Base-by-base conservation (phyloP, 2,113 vertebrate genomes). In the Athene noctua region DNA sequence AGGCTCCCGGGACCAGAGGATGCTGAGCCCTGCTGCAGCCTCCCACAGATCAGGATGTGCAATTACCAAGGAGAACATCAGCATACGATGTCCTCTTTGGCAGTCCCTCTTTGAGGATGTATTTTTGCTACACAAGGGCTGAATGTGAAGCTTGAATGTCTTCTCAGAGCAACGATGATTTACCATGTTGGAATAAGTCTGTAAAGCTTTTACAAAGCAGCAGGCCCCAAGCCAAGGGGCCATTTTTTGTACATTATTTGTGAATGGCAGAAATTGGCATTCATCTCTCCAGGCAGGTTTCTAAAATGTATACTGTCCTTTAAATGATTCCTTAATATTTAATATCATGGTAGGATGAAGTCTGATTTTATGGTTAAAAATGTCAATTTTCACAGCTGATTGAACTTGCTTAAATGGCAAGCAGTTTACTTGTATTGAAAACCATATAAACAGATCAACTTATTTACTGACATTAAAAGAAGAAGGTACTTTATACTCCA, bases 321-420 rank as follows among this genome's bases (percentile, higher is more conserved):
- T 97, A 94, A 98, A 95, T 73, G 75, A 96, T 96, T 96, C 92
- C 91, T 94, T 96, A 96, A 97, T 97, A 97, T 97, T 97, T 96
- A 97, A 96, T 97, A 97, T 90, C 92, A 95, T 96, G 97, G 96
- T 95, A 96, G 94, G 96, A 96, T 94, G 96, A 97, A 96, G 92
- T 83, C 96, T 96, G 97, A 97, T 97, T 97, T 97, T 97, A 97
- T 95, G 95, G 92, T 90, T 95, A 96, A 96, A 97, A 97, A 98
- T 97, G 97, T 96, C 95, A 96, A 94, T 96, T 97, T 97, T 95
- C 95, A 95, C 96, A 97, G 96, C 62, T 95, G 96, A 98, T 97
- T 97, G 97, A 97, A 90, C 93, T 96, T 96, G 87, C 91, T 96
- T 97, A 97, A 97, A 97, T 96, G 96, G 97, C 97, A 96, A 96